Evolutionary conservation across 2,797 vertebrate genomes (phyloP).

Genomic region (Echeneis naucrates): DNA sequence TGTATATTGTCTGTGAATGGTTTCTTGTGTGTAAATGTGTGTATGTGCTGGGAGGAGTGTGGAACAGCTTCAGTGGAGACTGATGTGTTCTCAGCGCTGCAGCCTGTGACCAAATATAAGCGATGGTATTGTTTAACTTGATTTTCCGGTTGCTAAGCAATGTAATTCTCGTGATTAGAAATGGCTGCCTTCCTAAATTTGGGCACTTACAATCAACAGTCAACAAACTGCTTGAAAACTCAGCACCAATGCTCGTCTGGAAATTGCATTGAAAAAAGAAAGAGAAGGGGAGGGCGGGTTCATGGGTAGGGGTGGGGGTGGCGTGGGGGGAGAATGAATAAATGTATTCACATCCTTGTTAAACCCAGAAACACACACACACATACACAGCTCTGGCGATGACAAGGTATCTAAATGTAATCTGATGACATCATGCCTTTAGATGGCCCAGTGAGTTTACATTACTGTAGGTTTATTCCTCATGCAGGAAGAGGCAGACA

Average conservation of each 20-base stretch:
- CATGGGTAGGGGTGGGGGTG: background rate
- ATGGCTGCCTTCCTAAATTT: slow-evolving; percentile 86
- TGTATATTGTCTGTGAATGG: slow-evolving; percentile 67
- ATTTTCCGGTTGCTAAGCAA: slow-evolving; percentile 88
- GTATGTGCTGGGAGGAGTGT: slow-evolving; percentile 61
- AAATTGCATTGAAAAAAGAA: slow-evolving; percentile 62
- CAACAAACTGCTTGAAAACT: slow-evolving; percentile 83
- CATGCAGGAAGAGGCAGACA: slow-evolving; percentile 28
- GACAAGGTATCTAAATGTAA: slow-evolving; percentile 60
- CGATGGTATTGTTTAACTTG: slow-evolving; percentile 85
- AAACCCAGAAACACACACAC: slow-evolving; percentile 17
- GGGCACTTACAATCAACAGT: slow-evolving; percentile 85
- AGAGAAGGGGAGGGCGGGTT: slow-evolving; percentile 19
- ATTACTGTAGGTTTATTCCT: slow-evolving; percentile 36
- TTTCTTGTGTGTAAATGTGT: slow-evolving; percentile 43
- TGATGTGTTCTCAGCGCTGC: slow-evolving; percentile 76
- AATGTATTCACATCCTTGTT: slow-evolving; percentile 43
- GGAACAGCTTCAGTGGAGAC: slow-evolving; percentile 77
- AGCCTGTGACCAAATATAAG: slow-evolving; percentile 83
- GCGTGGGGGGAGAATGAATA: slow-evolving; percentile 27
- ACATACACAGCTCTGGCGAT: slow-evolving; percentile 30
- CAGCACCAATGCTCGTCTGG: slow-evolving; percentile 64
- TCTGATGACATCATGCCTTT: slow-evolving; percentile 65
- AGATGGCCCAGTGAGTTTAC: slow-evolving; percentile 57
- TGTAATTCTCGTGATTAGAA: slow-evolving; percentile 87